A percentile compares a stretch with the other conserved stretches of the same genome.
Conservation (phyloP, 1,140 invertebrate species). For the Danaus melanippus region DNA sequence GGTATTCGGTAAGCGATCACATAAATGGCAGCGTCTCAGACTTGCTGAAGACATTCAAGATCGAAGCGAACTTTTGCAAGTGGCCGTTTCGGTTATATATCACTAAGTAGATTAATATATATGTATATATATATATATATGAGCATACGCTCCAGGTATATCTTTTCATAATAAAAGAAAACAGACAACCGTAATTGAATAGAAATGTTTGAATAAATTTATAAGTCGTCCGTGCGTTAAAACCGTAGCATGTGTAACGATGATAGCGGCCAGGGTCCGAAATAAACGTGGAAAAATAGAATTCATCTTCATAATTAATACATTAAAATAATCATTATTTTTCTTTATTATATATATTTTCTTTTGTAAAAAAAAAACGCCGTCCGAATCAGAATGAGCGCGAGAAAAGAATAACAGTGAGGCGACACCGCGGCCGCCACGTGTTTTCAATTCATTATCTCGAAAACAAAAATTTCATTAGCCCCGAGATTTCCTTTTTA, state of each 20-base stretch:
- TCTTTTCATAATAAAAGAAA: conserved; percentile 1
- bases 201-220: conserved; percentile 21
- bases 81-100: no score
- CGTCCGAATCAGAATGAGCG: conserved; percentile 62
- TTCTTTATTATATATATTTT: conserved; percentile 28
- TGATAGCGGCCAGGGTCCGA: conserved; percentile 43
- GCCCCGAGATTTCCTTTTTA: conserved; percentile 68
- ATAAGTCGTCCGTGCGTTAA: conserved; percentile 13
- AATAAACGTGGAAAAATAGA: conserved; percentile 55
- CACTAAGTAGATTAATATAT: no score
- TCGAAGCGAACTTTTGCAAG: no score
- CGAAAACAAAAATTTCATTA: conserved; percentile 72
- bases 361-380: conserved; percentile 22
- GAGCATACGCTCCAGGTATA: no score
- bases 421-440: conserved; percentile 43
- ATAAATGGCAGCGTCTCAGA: background rate
- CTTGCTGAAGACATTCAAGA: no score
- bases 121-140: no score
- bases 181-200: conserved; percentile 18
- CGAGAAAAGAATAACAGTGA: conserved; percentile 62
- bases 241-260: conserved; percentile 15
- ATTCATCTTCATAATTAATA: conserved; percentile 63
- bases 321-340: conserved; percentile 55
- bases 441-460: conserved; percentile 73
- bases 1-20: conserved; percentile 18